A percentile compares a stretch with the other conserved stretches of the same genome.
Evolutionary conservation across 2,113 vertebrate genomes (phyloP).

Genomic region (Chelonoidis abingdonii): DNA sequence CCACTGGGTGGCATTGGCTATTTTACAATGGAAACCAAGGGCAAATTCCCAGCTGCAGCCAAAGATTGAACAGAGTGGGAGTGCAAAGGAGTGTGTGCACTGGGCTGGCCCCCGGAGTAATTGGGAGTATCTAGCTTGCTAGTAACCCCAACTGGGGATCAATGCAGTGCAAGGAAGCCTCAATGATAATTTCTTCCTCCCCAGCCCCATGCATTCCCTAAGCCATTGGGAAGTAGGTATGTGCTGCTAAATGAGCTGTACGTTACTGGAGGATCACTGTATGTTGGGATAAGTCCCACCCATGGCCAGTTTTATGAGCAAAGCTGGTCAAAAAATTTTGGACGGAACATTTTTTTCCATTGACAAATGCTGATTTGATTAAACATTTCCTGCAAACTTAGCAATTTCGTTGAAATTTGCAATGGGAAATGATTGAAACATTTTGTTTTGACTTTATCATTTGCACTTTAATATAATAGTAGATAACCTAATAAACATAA

Average conservation of each 20-base stretch:
- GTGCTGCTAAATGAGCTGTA: neutral
- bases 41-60: no score
- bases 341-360: conserved; percentile 53
- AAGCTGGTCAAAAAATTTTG: conserved; percentile 26
- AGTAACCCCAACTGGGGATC: neutral
- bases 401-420: conserved; percentile 45
- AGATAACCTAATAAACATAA: neutral
- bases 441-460: conserved; percentile 54
- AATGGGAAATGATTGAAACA: conserved; percentile 65
- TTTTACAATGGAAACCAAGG: no score
- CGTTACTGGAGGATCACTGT: neutral
- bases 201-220: neutral
- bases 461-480: neutral
- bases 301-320: neutral
- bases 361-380: conserved; percentile 43
- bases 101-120: neutral
- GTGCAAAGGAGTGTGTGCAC: neutral
- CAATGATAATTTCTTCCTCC: neutral
- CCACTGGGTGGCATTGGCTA: no score
- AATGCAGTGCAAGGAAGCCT: neutral
- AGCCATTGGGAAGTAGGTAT: neutral
- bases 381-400: neutral
- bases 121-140: neutral
- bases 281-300: neutral
- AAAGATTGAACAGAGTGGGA: no score